phyloP scores from a whole-genome alignment of 2,888 invertebrate species.

The Galerucella nymphaeae region DNA sequence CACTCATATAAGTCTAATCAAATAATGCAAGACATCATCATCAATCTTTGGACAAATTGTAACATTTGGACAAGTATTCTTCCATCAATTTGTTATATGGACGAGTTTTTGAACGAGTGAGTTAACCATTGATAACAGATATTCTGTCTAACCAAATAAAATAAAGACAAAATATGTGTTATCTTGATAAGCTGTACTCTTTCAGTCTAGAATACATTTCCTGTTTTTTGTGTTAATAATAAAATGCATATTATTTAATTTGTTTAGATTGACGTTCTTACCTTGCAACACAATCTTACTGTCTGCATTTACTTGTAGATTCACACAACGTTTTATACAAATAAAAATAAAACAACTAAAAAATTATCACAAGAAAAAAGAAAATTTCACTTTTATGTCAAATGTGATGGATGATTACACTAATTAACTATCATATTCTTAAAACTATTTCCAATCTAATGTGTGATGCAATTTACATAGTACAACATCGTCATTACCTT shows the following conservation, averaged over 20 bases:
- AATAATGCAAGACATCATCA: background rate
- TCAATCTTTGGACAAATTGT: slow-evolving; percentile 1
- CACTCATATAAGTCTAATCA: slow-evolving; percentile 6
- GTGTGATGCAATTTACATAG: too few relatives aligned
- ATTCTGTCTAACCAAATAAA: too few relatives aligned
- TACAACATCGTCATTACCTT: background rate
- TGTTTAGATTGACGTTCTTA: background rate
- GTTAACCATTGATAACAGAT: too few relatives aligned
- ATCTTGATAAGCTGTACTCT: too few relatives aligned
- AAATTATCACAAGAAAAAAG: slow-evolving; percentile 18
- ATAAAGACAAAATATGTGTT: too few relatives aligned
- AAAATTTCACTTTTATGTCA: slow-evolving; percentile 17
- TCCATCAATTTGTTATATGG: background rate
- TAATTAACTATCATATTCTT: slow-evolving; percentile 4
- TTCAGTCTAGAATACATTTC: too few relatives aligned
- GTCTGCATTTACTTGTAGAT: slow-evolving; percentile 3
- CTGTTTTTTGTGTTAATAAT: too few relatives aligned
- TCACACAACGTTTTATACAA: slow-evolving; percentile 12
- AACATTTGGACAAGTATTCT: background rate
- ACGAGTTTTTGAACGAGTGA: too few relatives aligned
- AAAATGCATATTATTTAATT: background rate
- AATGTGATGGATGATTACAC: slow-evolving; percentile 2
- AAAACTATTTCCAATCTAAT: background rate
- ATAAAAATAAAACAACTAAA: slow-evolving; percentile 12
- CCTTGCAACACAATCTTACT: background rate